Base-by-base conservation (phyloP, 1,140 invertebrate genomes). In the Tetranychus urticae region DNA sequence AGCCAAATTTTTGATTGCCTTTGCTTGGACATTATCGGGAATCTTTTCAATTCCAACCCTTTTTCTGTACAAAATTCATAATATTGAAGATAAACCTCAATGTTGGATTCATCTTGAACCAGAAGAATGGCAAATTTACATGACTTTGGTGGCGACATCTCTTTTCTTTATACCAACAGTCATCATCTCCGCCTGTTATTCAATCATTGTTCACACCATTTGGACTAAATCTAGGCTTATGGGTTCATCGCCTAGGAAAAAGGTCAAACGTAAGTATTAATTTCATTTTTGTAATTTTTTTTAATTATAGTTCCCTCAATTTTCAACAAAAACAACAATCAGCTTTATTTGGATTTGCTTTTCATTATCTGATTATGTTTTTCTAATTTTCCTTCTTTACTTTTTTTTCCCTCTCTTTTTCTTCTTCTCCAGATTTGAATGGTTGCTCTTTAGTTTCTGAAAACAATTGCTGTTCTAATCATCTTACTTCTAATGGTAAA, bases 171-270 rank as follows among this genome's bases (percentile, higher is more conserved):
- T 89, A 23, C 91, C 91, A 0, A 84, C 89, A 0, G 66, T 93
- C 39, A 86, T 92, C 66, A 96, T 96, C 54, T 80, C 85, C 1
- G 81, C 81, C 2, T 94, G 90, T 70, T 94, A 94, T 73, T 79
- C 83, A 8, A 80, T 92, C 63, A 94, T 96, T 63, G 86, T 94
- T 1, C 78, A 82, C 70, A 92, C 89, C 3, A 93, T 96, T 65
- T 91, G 87, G 87, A 56, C 14, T 10, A 36, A 56, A 36, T 31
- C 14, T 39, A 33, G 37, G 36, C 2, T 35, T 6, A 56, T 56
- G 55, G 50, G 50, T 23, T 31, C n/a, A n/a, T 52, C 50, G 31
- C 13, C 13, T 6, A 52, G 23, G 50, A 52, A n/a, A 31, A 52
- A 13, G 50, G 23, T 23, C 23, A 23, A 23, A 47, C 46, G 46